These are phyloP conservation scores for Alexandromys fortis DNA, from an alignment of 2,113 vertebrate genomes.

Conservation along the genomic window DNA sequence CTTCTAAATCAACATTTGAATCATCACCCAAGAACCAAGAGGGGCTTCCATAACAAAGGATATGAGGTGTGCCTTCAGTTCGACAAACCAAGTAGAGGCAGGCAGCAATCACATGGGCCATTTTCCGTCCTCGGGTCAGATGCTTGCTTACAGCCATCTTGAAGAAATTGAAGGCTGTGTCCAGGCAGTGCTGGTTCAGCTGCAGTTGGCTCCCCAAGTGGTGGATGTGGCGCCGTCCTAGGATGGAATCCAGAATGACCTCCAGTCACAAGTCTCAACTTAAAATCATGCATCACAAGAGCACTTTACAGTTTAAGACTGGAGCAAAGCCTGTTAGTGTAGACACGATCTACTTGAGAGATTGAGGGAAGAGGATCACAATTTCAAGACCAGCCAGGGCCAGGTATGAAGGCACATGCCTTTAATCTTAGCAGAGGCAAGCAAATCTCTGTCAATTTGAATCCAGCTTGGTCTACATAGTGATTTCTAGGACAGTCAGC, in stretches of 20 bases:
- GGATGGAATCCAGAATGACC: constrained; percentile 53
- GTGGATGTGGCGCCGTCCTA: constrained; percentile 91
- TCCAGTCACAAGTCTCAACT: accelerated
- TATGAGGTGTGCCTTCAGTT: constrained; percentile 97
- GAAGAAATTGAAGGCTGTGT: constrained; percentile 99
- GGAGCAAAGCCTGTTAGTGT: not conserved
- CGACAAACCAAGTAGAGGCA: constrained; percentile 98
- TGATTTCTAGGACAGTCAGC: too few relatives aligned
- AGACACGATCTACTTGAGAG: not conserved
- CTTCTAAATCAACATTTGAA: accelerated
- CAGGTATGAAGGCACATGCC: too few relatives aligned
- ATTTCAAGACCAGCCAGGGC: not conserved
- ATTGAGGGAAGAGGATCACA: not conserved
- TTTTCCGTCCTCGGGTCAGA: constrained; percentile 92
- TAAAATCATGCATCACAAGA: not conserved
- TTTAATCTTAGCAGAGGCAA: too few relatives aligned
- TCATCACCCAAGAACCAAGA: not conserved
- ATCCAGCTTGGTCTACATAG: too few relatives aligned
- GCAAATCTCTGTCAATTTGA: too few relatives aligned
- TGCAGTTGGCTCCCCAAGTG: constrained; percentile 96
- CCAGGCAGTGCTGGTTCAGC: constrained; percentile 96
- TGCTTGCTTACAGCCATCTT: constrained; percentile 96
- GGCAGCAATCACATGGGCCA: constrained; percentile 92
- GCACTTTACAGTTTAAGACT: not conserved
- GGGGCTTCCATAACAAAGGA: constrained; percentile 86